Base-by-base conservation (phyloP, 1,140 invertebrate species). In the Pseudomyrmex flavicornis region DNA sequence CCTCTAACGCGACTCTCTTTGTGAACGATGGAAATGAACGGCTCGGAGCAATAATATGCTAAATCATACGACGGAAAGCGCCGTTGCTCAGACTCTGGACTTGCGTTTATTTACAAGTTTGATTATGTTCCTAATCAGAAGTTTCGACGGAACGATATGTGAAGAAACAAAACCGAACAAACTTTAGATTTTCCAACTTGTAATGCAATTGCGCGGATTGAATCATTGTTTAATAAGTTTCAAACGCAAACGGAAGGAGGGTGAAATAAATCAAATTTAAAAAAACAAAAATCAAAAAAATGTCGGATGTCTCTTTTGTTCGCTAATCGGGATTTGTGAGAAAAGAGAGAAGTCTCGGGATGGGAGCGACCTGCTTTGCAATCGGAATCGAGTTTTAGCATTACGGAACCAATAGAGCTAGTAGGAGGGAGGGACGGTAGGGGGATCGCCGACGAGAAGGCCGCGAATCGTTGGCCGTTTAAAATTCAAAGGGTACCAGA, bases 401-500 rank as follows among this genome's bases (percentile, higher is more conserved):
- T 80, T 79, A 69, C 26, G 10, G 22, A 52, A 26, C 22, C n/a
- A 75, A 77, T 68, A 77, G 56, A 77, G 35, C 62, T 35, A 46
- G 5, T 1, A 1, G 10, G 4, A 22, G 13, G 15, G 17, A 7
- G 10, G 2, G 13, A 68, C 13, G 17, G 20, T 22, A 22, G 20
- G 50, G 5, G 5, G 5, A 35, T 17, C 17, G 13, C n/a, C 13
- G 35, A 35, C 35, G 35, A 35, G 35, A 35, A 77, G 22, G 2
- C 26, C 2, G 9, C 50, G 13, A 75, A 62, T 82, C 17, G 26
- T 50, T 52, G 15, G 75, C 22, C 20, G 48, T 63, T 82, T 84
- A 52, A 65, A 82, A 82, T 84, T 84, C 66, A 72, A 84, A 84
- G 58, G 66, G 10, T 70, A 80, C 20, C 48, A n/a, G 50, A 44